These are phyloP conservation scores for Phaethon lepturus DNA, from an alignment of 2,113 vertebrate species.

Conservation along the genomic window DNA sequence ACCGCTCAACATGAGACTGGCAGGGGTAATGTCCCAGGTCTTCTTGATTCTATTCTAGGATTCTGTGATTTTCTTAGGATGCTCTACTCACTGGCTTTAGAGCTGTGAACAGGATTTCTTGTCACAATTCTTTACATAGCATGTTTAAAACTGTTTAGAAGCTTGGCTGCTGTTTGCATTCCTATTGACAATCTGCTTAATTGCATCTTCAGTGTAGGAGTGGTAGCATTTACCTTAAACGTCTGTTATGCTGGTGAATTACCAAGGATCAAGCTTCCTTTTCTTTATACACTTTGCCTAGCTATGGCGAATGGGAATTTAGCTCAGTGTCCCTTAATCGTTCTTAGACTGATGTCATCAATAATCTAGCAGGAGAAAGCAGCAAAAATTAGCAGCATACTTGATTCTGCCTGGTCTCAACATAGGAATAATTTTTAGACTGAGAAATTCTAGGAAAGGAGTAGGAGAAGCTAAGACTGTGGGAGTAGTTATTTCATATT, in stretches of 20 bases:
- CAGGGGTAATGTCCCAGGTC: neutral
- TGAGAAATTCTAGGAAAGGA: neutral
- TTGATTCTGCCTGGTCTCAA: neutral
- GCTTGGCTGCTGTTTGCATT: neutral
- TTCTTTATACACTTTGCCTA: neutral
- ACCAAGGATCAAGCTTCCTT: neutral
- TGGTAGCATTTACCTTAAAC: neutral
- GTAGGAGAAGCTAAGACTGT: neutral
- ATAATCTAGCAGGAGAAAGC: neutral
- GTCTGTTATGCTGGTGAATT: neutral
- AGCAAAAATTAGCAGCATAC: neutral
- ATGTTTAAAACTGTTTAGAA: neutral
- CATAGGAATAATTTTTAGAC: neutral
- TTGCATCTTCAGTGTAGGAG: neutral
- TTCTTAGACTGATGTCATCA: neutral
- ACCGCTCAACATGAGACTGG: neutral
- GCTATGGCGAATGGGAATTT: neutral
- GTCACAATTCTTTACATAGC: neutral
- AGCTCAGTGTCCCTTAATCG: neutral
- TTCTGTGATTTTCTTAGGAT: neutral
- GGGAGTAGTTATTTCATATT: neutral
- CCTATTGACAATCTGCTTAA: neutral
- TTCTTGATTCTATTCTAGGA: no score
- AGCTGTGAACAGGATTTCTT: neutral
- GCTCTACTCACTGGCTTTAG: neutral